Percentiles rank a stretch among this genome's conserved stretches.
Evolutionary conservation across 2,888 invertebrate genomes (phyloP).

Genomic region (Resseliella maxima): DNA sequence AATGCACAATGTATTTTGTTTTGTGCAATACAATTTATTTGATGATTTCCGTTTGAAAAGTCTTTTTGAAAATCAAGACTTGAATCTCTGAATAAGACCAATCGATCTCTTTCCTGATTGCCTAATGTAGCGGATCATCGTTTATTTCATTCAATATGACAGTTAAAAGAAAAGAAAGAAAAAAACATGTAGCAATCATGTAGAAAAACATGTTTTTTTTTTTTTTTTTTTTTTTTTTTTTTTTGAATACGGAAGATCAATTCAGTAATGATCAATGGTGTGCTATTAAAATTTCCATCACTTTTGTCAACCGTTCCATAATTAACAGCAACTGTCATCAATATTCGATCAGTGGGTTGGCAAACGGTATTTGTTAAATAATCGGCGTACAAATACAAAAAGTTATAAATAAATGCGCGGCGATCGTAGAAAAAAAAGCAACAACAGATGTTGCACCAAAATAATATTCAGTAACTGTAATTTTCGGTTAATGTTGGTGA

Average conservation of each 20-base stretch:
- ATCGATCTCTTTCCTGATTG: neutral
- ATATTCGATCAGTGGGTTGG: constrained; percentile 44
- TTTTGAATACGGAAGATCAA: neutral
- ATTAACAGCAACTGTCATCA: neutral
- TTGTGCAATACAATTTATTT: neutral
- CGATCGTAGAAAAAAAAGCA: neutral
- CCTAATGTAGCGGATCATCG: neutral
- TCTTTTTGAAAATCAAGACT: too few species aligned
- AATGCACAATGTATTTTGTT: neutral
- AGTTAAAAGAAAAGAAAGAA: neutral
- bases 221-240: neutral
- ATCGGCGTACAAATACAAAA: neutral
- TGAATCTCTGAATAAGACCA: neutral
- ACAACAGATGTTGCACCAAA: too few species aligned
- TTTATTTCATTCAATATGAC: neutral
- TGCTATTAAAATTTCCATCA: neutral
- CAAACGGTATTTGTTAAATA: constrained; percentile 36
- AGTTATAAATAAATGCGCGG: neutral
- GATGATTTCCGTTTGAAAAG: neutral
- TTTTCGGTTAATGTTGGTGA: neutral
- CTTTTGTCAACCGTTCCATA: constrained; percentile 5
- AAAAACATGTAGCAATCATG: neutral
- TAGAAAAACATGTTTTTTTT: too few species aligned
- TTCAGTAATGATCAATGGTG: neutral
- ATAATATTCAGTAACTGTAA: neutral